Percentiles rank a stretch among this genome's conserved stretches.
These are phyloP conservation scores for Protonemura montana DNA, from an alignment of 2,888 invertebrate species.

Conservation along the genomic window DNA sequence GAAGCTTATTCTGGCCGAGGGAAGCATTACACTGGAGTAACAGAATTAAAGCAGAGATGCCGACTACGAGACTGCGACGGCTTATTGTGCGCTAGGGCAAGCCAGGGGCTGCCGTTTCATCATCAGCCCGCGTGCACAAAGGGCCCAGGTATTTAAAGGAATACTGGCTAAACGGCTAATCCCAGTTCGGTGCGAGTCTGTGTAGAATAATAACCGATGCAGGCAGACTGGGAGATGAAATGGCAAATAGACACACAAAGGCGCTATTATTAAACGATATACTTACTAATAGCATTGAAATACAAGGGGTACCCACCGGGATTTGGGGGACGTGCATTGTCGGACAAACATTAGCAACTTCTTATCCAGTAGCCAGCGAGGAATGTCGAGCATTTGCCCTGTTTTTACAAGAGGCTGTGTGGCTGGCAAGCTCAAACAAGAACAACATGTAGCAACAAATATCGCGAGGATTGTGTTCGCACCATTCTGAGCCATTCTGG, in stretches of 20 bases:
- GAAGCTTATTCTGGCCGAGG: background rate
- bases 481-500: too few relatives aligned
- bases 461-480: background rate
- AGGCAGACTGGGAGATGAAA: constrained; percentile 19
- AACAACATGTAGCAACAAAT: background rate
- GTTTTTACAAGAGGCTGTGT: background rate
- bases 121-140: background rate
- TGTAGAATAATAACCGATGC: background rate
- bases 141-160: background rate
- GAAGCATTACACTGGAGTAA: constrained; percentile 10
- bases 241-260: constrained; percentile 39
- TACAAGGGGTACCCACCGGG: background rate
- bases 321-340: background rate
- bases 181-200: background rate
- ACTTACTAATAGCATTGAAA: constrained; percentile 32
- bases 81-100: constrained; percentile 2
- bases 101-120: background rate
- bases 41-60: constrained; percentile 31
- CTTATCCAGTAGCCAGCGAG: background rate
- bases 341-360: background rate
- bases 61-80: background rate
- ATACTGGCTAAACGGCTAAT: constrained; percentile 9
- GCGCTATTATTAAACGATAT: constrained; percentile 30
- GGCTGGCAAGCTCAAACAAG: background rate
- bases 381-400: background rate